Evolutionary conservation across 1,140 invertebrate genomes (phyloP).

Genomic region (Grapholita molesta): DNA sequence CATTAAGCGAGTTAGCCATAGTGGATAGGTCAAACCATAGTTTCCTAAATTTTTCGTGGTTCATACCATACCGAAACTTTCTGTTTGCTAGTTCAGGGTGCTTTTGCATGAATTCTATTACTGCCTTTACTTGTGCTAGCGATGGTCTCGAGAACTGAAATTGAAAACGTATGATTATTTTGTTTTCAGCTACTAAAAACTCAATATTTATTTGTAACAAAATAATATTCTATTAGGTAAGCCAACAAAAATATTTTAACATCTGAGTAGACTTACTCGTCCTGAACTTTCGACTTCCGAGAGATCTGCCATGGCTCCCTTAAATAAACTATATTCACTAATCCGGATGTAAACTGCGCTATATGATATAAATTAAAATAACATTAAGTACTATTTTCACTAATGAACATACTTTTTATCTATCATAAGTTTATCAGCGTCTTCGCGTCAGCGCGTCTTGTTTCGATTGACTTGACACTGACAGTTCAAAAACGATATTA

Average conservation of each 20-base stretch:
- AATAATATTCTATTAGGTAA: background rate
- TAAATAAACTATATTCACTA: background rate
- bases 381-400: background rate
- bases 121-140: constrained; percentile 44
- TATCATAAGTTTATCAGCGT: background rate
- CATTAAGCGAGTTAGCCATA: constrained; percentile 47
- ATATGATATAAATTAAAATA: background rate
- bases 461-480: background rate
- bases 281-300: background rate
- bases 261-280: background rate
- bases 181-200: no score
- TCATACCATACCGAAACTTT: constrained; percentile 39
- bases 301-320: background rate
- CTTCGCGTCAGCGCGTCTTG: no score
- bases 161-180: background rate
- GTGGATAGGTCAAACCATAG: constrained; percentile 48
- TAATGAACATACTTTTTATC: no score
- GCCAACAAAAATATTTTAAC: background rate
- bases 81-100: constrained; percentile 48
- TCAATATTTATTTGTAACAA: background rate
- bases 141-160: constrained; percentile 42
- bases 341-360: background rate
- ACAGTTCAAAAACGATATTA: background rate
- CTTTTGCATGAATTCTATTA: constrained; percentile 54
- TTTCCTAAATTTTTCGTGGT: constrained; percentile 41